These are phyloP conservation scores for Subanguina moxae DNA, from an alignment of 1,140 invertebrate genomes.

Conservation along the genomic window DNA sequence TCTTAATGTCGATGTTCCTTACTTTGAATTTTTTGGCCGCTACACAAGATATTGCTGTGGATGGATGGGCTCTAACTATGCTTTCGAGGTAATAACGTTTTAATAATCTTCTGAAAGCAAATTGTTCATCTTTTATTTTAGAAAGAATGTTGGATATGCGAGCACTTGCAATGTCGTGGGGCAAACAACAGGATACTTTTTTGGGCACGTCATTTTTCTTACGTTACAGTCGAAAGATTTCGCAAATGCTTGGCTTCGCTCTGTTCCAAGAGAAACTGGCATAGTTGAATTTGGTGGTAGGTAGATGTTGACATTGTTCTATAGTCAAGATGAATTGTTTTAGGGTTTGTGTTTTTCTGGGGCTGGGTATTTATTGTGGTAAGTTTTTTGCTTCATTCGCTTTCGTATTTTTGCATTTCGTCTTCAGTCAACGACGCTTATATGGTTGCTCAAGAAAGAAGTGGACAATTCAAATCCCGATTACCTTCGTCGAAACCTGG, in stretches of 20 bases:
- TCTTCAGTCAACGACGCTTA: slow-evolving; percentile 72
- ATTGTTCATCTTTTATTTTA: neutral
- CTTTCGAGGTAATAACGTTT: slow-evolving; percentile 77
- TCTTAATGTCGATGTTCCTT: slow-evolving; percentile 83
- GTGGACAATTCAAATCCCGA: too few species aligned
- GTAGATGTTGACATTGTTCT: slow-evolving; percentile 12
- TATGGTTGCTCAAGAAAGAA: slow-evolving; percentile 62
- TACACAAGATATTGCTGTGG: slow-evolving; percentile 98
- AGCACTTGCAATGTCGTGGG: slow-evolving; percentile 95
- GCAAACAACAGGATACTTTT: slow-evolving; percentile 94
- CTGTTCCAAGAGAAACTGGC: slow-evolving; percentile 68
- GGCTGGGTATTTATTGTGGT: slow-evolving; percentile 79
- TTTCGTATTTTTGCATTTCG: too few species aligned
- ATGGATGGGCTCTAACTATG: slow-evolving; percentile 99
- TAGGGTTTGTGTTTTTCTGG: slow-evolving; percentile 91
- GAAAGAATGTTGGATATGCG: slow-evolving; percentile 89
- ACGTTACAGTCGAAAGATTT: slow-evolving; percentile 93
- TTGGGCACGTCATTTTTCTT: slow-evolving; percentile 94
- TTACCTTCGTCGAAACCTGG: too few species aligned
- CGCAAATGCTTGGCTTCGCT: slow-evolving; percentile 84
- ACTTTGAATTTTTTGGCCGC: slow-evolving; percentile 89
- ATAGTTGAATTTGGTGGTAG: slow-evolving; percentile 79
- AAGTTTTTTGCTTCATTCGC: too few species aligned
- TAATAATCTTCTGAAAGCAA: neutral
- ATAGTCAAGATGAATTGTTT: slow-evolving; percentile 39